Base-by-base conservation (phyloP, 2,888 invertebrate species). In the Yponomeuta malinellus region DNA sequence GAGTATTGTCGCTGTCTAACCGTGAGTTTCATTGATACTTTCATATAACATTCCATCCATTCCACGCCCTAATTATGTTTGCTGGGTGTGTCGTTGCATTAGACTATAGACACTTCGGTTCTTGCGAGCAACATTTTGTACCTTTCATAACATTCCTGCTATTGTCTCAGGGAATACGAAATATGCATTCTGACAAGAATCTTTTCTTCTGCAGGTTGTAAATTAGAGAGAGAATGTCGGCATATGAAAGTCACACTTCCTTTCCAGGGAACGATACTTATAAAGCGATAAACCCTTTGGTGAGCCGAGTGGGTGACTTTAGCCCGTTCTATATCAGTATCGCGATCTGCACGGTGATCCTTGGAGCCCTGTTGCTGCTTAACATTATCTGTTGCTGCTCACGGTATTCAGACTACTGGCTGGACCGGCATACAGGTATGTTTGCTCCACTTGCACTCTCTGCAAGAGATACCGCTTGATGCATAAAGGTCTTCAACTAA, bases 271-370 rank as follows among this genome's bases (percentile, higher is more conserved):
- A 90, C 79, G 88, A 81, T 72, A 89, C 89, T 12, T 89, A 87
- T 78, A 84, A 82, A 79, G 74, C 82, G 71, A 78, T 88, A 79
- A 88, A 87, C 76, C 88, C 87, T 10, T 73, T 87, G 69, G 71
- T 84, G 37, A 85, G 87, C 23, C 80, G 79, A 77, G 81, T 89
- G 63, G 95, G 96, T 73, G 95, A 97, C 86, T 97, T 95, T 82
- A 95, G 96, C n/a, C 94, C 95, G 67, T 97, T 98, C 90, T 97
- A 97, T 92, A 94, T 96, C 76, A 94, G 95, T 29, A 95, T 97
- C 74, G 94, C 95, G 43, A 94, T 97, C 83, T 96, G 96, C 85
- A 94, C 96, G 6, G 90, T 97, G 63, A 84, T 97, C 76, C 94
- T 95, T 71, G 93, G 94, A 10, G 89, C 94, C 33, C 87, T 98